Evolutionary conservation across 2,888 invertebrate genomes (phyloP).

Genomic region (Morpho deidamia): DNA sequence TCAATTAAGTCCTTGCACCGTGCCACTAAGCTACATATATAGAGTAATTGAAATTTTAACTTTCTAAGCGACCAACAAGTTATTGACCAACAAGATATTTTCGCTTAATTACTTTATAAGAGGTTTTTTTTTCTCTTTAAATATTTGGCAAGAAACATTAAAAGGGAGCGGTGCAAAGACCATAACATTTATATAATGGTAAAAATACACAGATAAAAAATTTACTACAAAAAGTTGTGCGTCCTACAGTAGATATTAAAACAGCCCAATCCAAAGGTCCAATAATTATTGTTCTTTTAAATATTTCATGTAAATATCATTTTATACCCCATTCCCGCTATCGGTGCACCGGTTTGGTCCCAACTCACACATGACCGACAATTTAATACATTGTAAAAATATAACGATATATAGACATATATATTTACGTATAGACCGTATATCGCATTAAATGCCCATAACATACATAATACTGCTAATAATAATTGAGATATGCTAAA

Average conservation of each 20-base stretch:
- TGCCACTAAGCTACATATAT: slow-evolving; percentile 14
- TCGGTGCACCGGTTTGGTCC: slow-evolving; percentile 76
- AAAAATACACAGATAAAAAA: slow-evolving; percentile 30
- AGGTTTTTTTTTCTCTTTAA: neutral
- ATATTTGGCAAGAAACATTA: slow-evolving; percentile 29
- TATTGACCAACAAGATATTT: slow-evolving; percentile 11
- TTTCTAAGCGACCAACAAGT: slow-evolving; percentile 2
- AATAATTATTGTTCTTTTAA: slow-evolving; percentile 31
- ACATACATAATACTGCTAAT: slow-evolving; percentile 48
- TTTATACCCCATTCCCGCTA: slow-evolving; percentile 45
- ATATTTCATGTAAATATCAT: slow-evolving; percentile 22
- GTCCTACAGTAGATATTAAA: slow-evolving; percentile 50
- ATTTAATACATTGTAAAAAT: slow-evolving; percentile 31
- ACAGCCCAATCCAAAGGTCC: slow-evolving; percentile 40
- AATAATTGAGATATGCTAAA: slow-evolving; percentile 61
- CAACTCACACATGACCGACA: slow-evolving; percentile 34
- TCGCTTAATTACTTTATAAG: slow-evolving; percentile 2
- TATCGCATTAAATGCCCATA: slow-evolving; percentile 58
- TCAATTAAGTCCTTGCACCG: slow-evolving; percentile 19
- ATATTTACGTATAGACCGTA: slow-evolving; percentile 63
- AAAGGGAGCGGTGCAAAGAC: slow-evolving; percentile 35
- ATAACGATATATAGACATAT: slow-evolving; percentile 40
- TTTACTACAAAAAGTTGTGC: slow-evolving; percentile 31
- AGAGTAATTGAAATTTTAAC: slow-evolving; percentile 6
- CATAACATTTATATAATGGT: slow-evolving; percentile 28